A percentile compares a stretch with the other conserved stretches of the same genome.
Evolutionary conservation across 2,113 vertebrate genomes (phyloP).

Genomic region (Hystrix brachyura): DNA sequence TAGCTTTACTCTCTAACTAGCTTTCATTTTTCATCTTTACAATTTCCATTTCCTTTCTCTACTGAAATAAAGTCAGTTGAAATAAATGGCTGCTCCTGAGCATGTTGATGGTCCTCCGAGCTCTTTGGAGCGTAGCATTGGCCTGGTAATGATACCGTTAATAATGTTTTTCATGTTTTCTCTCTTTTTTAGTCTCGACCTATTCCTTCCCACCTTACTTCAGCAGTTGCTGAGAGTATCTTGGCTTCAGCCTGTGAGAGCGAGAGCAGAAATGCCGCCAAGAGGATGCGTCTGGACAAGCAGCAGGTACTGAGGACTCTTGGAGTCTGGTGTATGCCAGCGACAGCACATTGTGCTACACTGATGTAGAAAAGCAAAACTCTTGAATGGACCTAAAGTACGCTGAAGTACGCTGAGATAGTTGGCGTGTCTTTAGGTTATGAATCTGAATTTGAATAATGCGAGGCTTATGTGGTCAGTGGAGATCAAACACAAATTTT

Average conservation of each 20-base stretch:
- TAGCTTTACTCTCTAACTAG: constrained; percentile 87
- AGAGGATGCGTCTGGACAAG: constrained; percentile 93
- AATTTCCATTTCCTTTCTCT: constrained; percentile 88
- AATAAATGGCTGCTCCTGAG: constrained; percentile 81
- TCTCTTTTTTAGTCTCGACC: constrained; percentile 91
- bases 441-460: constrained; percentile 13
- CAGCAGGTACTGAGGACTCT: constrained; percentile 89
- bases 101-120: constrained; percentile 70
- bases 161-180: constrained; percentile 80
- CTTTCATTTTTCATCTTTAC: constrained; percentile 89
- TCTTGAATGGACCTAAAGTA: constrained; percentile 5
- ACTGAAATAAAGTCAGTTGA: constrained; percentile 86
- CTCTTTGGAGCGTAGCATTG: constrained; percentile 61
- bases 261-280: constrained; percentile 93
- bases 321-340: constrained; percentile 31
- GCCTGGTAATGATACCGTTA: constrained; percentile 81
- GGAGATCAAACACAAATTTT: neutral
- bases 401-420: neutral
- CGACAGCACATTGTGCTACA: neutral
- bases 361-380: constrained; percentile 58
- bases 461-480: neutral
- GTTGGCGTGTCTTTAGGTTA: constrained; percentile 63
- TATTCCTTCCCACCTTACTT: constrained; percentile 94
- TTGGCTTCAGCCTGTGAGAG: constrained; percentile 94
- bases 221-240: constrained; percentile 94